Conservation (phyloP, 2,113 vertebrate species). For the Thinocorus orbignyianus region DNA sequence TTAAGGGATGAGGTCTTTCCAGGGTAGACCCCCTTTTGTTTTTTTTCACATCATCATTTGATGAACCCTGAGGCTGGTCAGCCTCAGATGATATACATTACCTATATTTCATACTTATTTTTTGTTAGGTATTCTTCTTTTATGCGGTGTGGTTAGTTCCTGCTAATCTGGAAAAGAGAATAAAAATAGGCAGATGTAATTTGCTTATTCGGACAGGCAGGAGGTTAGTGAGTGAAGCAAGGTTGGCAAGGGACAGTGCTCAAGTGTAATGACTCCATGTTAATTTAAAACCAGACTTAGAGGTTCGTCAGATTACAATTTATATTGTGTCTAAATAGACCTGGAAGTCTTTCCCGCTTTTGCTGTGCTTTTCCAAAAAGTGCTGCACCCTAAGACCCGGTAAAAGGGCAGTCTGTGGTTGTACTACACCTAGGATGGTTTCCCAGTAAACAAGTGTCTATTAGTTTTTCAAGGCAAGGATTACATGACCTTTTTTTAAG, state of each 20-base stretch:
- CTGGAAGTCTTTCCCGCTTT: not conserved
- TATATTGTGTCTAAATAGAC: not conserved
- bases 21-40: not conserved
- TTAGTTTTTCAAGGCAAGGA: not conserved
- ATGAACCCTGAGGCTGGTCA: not conserved
- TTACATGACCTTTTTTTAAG: not conserved
- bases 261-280: not conserved
- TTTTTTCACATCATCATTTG: not conserved
- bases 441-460: not conserved
- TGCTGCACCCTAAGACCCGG: not conserved
- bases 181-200: not conserved
- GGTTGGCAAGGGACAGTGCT: not conserved
- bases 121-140: not conserved
- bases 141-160: not conserved
- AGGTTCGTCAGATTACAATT: not conserved
- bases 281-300: not conserved
- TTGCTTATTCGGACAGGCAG: not conserved
- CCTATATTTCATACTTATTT: not conserved
- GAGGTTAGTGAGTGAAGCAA: not conserved
- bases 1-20: not conserved
- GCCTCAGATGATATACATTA: not conserved
- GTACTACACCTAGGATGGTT: not conserved
- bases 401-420: not conserved
- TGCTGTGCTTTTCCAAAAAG: not conserved
- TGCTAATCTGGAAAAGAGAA: not conserved